Percentiles rank a stretch among this genome's conserved stretches.
Conservation (phyloP, 2,888 invertebrate species). For the Heliconius aoede region DNA sequence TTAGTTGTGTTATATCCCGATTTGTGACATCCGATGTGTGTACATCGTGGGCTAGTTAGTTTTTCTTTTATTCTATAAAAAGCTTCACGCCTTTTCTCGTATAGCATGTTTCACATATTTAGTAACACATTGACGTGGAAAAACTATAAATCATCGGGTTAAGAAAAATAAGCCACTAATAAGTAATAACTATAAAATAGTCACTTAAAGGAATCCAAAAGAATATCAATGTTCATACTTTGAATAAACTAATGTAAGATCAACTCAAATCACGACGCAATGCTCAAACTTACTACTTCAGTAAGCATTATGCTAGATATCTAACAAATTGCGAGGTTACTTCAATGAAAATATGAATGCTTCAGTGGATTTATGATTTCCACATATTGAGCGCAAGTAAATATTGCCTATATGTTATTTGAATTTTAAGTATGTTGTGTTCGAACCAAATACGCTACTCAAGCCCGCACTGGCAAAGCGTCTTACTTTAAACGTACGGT, state of each 20-base stretch:
- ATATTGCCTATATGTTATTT: neutral
- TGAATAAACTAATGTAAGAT: neutral
- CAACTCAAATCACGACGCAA: neutral
- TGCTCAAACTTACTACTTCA: constrained; percentile 3
- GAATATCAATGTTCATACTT: neutral
- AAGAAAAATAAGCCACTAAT: neutral
- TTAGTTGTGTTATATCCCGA: constrained; percentile 4
- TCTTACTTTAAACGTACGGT: neutral
- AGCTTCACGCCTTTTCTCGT: neutral
- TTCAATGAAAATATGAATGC: neutral
- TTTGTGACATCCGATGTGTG: neutral
- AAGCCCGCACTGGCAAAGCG: neutral
- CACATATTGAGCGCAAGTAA: neutral
- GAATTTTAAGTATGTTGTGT: neutral
- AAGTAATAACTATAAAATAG: neutral
- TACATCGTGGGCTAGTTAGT: neutral
- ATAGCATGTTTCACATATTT: neutral
- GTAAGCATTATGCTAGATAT: constrained; percentile 2
- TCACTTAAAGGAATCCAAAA: neutral
- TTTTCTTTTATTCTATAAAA: neutral
- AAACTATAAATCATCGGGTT: neutral
- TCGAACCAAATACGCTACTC: neutral
- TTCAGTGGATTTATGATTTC: constrained; percentile 2
- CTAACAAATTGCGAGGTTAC: neutral
- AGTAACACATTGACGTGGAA: neutral